Evolutionary conservation across 2,888 invertebrate genomes (phyloP).

Genomic region (Palloptera scutellata): DNA sequence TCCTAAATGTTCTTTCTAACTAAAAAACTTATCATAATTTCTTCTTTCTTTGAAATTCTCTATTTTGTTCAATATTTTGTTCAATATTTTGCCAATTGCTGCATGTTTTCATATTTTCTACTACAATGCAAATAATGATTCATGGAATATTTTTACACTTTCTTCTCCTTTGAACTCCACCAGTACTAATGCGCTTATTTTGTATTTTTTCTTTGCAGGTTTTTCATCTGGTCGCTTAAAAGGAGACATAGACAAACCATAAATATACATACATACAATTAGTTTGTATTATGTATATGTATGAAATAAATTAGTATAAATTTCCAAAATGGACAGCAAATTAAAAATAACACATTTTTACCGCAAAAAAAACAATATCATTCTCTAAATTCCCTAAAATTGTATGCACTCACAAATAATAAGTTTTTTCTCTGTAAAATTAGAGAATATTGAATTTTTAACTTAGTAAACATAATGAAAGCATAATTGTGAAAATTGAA

Average conservation of each 20-base stretch:
- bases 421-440: no score
- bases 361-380: slow-evolving; percentile 19
- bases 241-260: slow-evolving; percentile 34
- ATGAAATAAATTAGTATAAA: slow-evolving; percentile 32
- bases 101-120: no score
- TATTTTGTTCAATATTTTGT: no score
- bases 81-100: no score
- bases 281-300: slow-evolving; percentile 39
- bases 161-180: neutral
- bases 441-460: no score
- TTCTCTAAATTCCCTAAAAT: neutral
- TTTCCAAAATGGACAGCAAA: slow-evolving; percentile 38
- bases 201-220: slow-evolving; percentile 46
- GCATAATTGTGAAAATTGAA: no score
- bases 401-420: no score
- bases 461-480: no score
- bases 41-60: no score
- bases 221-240: slow-evolving; percentile 56
- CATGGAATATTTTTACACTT: neutral
- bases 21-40: no score
- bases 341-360: slow-evolving; percentile 22
- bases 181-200: neutral
- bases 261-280: slow-evolving; percentile 46
- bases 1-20: no score
- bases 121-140: no score